Percentiles rank a stretch among this genome's conserved stretches.
Evolutionary conservation across 2,888 invertebrate genomes (phyloP).

Genomic region (Cyclophora albipunctata): DNA sequence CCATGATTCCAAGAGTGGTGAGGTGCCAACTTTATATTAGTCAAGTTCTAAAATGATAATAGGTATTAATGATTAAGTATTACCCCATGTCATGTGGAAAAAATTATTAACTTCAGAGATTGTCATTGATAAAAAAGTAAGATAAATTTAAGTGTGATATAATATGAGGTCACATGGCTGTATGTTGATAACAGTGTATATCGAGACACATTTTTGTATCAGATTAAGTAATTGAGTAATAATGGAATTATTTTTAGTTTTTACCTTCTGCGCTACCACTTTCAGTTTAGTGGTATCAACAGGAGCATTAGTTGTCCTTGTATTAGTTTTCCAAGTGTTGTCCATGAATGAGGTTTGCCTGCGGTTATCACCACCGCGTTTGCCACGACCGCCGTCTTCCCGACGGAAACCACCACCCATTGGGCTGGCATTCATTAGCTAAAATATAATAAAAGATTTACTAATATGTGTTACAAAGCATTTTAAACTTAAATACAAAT

Average conservation of each 20-base stretch:
- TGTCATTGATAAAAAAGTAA: neutral
- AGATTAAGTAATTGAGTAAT: too few species aligned
- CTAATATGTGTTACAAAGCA: neutral
- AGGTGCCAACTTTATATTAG: constrained; percentile 57
- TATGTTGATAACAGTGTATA: too few species aligned
- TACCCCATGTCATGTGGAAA: too few species aligned
- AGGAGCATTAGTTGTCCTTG: constrained; percentile 41
- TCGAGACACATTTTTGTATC: too few species aligned
- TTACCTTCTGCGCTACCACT: constrained; percentile 52
- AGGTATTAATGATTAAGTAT: neutral
- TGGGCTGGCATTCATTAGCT: constrained; percentile 58
- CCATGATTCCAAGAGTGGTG: constrained; percentile 57
- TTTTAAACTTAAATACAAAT: too few species aligned
- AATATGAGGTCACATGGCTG: too few species aligned
- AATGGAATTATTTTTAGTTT: too few species aligned
- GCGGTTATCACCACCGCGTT: constrained; percentile 59
- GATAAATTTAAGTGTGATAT: too few species aligned
- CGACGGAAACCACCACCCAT: constrained; percentile 65
- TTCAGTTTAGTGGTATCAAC: constrained; percentile 61
- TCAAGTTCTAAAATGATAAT: constrained; percentile 43
- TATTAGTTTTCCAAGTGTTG: constrained; percentile 49
- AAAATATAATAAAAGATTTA: constrained; percentile 8
- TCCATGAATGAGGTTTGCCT: constrained; percentile 48
- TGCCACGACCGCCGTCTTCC: constrained; percentile 74
- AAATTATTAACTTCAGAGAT: constrained; percentile 2